Conservation (phyloP, 37 sponge, comb jelly and placozoan genomes). For the Aplysina aerophoba region DNA sequence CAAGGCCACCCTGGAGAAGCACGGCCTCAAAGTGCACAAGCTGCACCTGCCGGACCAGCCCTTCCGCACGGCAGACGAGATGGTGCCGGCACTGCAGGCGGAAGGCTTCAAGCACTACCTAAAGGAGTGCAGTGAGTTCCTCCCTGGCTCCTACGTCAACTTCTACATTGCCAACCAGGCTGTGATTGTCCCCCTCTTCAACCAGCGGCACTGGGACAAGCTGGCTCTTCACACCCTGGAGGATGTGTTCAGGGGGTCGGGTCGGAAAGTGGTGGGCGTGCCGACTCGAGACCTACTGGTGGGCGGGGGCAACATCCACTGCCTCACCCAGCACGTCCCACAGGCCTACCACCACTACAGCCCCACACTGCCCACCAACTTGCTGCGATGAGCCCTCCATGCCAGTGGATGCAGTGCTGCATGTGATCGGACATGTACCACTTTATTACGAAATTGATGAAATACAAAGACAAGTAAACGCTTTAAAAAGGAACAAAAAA, state of each 20-base stretch:
- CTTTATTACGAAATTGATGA: too few relatives aligned
- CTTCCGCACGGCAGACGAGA: neutral
- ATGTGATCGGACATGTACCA: too few relatives aligned
- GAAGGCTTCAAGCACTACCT: neutral
- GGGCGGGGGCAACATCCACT: constrained; percentile 27
- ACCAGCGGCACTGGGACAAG: constrained; percentile 3
- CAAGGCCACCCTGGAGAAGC: constrained; percentile 2
- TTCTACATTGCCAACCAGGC: constrained; percentile 32
- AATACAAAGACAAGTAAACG: too few relatives aligned
- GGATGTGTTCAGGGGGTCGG: neutral
- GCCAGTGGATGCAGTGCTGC: too few relatives aligned
- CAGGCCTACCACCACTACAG: too few relatives aligned
- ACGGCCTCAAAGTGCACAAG: neutral
- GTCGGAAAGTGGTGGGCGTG: constrained; percentile 20
- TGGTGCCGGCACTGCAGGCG: neutral
- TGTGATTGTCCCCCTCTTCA: constrained; percentile 33
- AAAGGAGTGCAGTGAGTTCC: neutral
- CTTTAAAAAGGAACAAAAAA: too few relatives aligned
- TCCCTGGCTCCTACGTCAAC: constrained; percentile 38
- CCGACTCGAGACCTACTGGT: neutral
- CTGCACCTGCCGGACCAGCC: neutral
- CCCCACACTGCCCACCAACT: too few relatives aligned
- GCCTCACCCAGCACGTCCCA: constrained; percentile 39
- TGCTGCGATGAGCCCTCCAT: too few relatives aligned
- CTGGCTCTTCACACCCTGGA: neutral